Evolutionary conservation across 1,140 invertebrate species (phyloP).

Genomic region (Mycetomoellerius zeteki): DNA sequence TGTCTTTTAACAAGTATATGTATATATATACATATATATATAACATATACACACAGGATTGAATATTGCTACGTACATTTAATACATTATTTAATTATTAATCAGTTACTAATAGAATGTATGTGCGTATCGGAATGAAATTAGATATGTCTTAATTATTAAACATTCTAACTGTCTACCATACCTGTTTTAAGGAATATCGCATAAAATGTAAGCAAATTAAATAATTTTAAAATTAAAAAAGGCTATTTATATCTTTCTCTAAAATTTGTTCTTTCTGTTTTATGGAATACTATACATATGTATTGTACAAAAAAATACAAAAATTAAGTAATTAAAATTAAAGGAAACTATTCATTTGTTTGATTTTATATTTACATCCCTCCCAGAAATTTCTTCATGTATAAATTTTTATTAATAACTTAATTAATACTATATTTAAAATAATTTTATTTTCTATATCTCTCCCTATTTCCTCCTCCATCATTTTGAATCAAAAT

Average conservation of each 20-base stretch:
- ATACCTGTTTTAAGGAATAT: neutral
- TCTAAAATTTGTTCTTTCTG: neutral
- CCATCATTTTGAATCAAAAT: neutral
- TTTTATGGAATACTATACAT: too few species aligned
- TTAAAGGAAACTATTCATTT: too few species aligned
- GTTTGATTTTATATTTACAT: too few species aligned
- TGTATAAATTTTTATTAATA: neutral
- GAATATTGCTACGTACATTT: neutral
- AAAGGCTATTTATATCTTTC: neutral
- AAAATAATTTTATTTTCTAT: neutral
- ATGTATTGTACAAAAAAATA: too few species aligned
- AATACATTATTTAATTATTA: neutral
- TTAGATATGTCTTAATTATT: neutral
- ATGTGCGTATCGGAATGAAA: slow-evolving; percentile 3
- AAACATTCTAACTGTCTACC: neutral
- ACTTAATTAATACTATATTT: neutral
- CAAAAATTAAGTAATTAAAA: too few species aligned
- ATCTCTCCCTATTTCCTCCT: neutral
- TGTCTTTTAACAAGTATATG: neutral
- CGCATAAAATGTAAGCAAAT: slow-evolving; percentile 11
- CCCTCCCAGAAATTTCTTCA: neutral
- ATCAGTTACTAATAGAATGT: slow-evolving; percentile 23
- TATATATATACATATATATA: too few species aligned
- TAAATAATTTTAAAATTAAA: neutral
- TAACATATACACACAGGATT: too few species aligned